These are phyloP conservation scores for Cromileptes altivelis DNA, from an alignment of 2,113 vertebrate species.

Conservation along the genomic window DNA sequence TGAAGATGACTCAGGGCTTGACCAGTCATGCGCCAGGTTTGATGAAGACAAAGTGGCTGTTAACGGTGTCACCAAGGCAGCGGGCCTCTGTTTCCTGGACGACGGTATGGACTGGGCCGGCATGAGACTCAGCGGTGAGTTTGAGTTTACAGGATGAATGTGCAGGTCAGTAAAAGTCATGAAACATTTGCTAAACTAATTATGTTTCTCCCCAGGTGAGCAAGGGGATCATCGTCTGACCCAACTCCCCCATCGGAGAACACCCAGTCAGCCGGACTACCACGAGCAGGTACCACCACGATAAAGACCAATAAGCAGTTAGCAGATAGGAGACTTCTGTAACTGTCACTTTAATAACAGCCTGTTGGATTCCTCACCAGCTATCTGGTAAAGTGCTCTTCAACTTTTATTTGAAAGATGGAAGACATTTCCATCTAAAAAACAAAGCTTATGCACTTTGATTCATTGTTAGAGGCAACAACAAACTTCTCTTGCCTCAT, in stretches of 20 bases:
- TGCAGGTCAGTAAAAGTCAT: background rate
- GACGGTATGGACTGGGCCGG: constrained; percentile 78
- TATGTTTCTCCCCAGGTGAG: constrained; percentile 27
- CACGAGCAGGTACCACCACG: constrained; percentile 63
- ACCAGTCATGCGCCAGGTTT: constrained; percentile 60
- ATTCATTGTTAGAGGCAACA: too few relatives aligned
- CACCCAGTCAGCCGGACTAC: constrained; percentile 62
- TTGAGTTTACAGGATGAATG: fast-evolving
- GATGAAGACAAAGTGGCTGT: constrained; percentile 52
- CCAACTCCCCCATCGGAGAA: constrained; percentile 22
- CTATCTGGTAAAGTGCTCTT: too few relatives aligned
- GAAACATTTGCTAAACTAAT: fast-evolving
- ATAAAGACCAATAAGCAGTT: too few relatives aligned
- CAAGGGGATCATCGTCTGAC: constrained; percentile 13
- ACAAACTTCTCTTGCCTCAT: too few relatives aligned
- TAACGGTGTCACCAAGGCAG: constrained; percentile 16
- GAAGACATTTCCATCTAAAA: too few relatives aligned
- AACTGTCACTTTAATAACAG: too few relatives aligned
- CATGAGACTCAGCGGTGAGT: constrained; percentile 70
- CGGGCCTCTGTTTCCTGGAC: constrained; percentile 77
- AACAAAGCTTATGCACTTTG: too few relatives aligned
- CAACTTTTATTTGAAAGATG: too few relatives aligned
- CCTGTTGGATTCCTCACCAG: too few relatives aligned
- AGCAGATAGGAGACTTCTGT: too few relatives aligned
- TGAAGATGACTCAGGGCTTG: constrained; percentile 70